These are phyloP conservation scores for Caenorhabditis becei DNA, from an alignment of 2,888 invertebrate genomes.

Conservation along the genomic window DNA sequence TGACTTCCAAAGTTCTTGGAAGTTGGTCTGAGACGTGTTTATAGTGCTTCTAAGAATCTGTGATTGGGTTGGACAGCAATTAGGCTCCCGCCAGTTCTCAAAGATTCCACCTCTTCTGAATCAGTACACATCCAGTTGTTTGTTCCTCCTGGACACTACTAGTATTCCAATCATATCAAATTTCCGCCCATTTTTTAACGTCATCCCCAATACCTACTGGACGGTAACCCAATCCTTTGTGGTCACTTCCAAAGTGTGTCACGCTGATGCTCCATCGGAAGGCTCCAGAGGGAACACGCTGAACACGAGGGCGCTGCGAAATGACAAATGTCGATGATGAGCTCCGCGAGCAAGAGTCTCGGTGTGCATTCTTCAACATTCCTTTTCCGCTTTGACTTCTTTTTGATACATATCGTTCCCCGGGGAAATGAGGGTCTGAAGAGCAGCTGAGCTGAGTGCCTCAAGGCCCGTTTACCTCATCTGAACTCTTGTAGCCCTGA, in stretches of 20 bases:
- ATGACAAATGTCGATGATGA: conserved; percentile 59
- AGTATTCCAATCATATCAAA: conserved; percentile 20
- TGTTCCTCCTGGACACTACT: conserved; percentile 20
- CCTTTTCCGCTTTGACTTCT: background rate
- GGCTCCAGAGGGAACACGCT: conserved; percentile 49
- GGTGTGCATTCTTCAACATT: conserved; percentile 27
- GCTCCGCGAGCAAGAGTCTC: conserved; percentile 1
- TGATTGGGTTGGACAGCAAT: background rate
- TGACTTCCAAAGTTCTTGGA: too few relatives aligned
- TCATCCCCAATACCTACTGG: conserved; percentile 5
- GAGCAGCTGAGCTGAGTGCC: background rate
- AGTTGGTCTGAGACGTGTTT: too few relatives aligned
- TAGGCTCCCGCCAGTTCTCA: conserved; percentile 15
- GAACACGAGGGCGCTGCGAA: background rate
- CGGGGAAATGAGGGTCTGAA: background rate
- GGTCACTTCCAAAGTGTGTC: conserved; percentile 34
- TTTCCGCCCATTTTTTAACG: conserved; percentile 2
- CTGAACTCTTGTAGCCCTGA: background rate
- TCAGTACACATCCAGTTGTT: conserved; percentile 48
- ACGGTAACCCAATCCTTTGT: conserved; percentile 39
- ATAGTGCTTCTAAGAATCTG: background rate
- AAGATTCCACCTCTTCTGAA: too few relatives aligned
- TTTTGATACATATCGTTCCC: conserved; percentile 39
- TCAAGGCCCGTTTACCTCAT: conserved; percentile 10
- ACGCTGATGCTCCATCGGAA: background rate